Base-by-base conservation (phyloP, 2,113 vertebrate species). In the Polyodon spathula region DNA sequence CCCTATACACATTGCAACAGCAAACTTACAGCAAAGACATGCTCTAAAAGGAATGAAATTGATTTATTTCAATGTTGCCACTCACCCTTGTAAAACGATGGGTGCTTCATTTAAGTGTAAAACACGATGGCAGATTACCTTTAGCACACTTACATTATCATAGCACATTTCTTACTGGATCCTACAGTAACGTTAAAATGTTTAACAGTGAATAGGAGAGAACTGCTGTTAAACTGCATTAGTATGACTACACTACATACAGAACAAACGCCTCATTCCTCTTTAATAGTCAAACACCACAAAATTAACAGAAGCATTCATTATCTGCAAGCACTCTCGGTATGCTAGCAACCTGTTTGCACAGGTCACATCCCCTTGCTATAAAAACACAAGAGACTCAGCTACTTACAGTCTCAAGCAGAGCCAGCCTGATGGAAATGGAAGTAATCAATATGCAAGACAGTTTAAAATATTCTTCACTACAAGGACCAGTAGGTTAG, bases 271-370 rank as follows among this genome's bases (percentile, higher is more conserved):
- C 3, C 46, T 50, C 11, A 12, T 4, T 50, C 46, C 7, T 50
- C 59, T 40, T 52, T 52, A 37, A 54, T 54, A 27, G n/a, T 7
- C 8, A 50, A 50, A 50, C 6, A 50, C n/a, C 42, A 43, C 42
- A 43, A 6, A 43, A 43, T 43, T 43, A 43, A 43, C 42, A 43
- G 42, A 50, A 50, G n/a, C n/a, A n/a, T 50, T 50, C n/a, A 50
- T 14, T 50, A 5, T 14, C 11, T n/a, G 10, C 11, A 50, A 50
- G 46, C 46, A 4, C 46, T 50, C 56, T 8, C 8, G 52, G 53
- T 43, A 44, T 56, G 37, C 8, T 9, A 39, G 15, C 64, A 67
- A 71, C 67, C 58, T 63, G 64, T 66, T 63, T 51, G 44, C 61
- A 37, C 43, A 11, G 52, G 17, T 40, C 64, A 63, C 53, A 61